Percentiles rank a stretch among this genome's conserved stretches.
phyloP scores from a whole-genome alignment of 23 tunicate species.

The Trididemnum clinides region DNA sequence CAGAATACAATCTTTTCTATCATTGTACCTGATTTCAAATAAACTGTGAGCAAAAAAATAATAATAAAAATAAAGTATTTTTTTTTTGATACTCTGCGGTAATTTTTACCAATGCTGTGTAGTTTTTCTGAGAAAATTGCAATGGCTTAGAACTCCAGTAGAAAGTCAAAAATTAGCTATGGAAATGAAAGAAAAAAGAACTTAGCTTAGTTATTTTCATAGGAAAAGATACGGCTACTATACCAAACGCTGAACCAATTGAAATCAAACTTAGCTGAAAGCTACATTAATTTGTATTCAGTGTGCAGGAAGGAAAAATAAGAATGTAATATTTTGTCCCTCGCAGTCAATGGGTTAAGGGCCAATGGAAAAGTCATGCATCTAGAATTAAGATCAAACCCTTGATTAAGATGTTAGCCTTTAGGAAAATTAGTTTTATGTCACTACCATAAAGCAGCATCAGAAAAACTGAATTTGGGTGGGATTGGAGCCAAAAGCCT shows the following conservation, averaged over 20 bases:
- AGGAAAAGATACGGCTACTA: background rate
- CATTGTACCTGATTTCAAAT: no score
- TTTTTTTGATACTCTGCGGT: background rate
- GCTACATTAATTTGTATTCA: background rate
- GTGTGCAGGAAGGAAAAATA: background rate
- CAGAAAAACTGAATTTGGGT: no score
- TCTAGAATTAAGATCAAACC: no score
- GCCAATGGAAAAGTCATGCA: no score
- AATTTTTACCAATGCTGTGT: background rate
- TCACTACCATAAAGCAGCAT: no score
- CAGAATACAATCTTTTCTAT: background rate
- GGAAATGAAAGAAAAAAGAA: background rate
- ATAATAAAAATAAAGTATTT: background rate
- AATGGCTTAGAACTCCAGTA: no score
- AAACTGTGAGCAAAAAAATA: background rate
- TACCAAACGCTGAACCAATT: background rate
- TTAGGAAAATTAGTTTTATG: no score
- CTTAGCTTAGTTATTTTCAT: no score
- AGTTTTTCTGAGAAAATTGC: background rate
- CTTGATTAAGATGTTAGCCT: no score
- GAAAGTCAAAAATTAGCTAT: background rate
- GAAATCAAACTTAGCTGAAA: background rate
- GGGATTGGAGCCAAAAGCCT: no score
- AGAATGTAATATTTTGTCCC: constrained; percentile 50
- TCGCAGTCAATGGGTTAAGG: constrained; percentile 67